Evolutionary conservation across 2,888 invertebrate genomes (phyloP), one percentile per base, ranked within the genome.

Genomic region (Drosophila helvetica): DNA sequence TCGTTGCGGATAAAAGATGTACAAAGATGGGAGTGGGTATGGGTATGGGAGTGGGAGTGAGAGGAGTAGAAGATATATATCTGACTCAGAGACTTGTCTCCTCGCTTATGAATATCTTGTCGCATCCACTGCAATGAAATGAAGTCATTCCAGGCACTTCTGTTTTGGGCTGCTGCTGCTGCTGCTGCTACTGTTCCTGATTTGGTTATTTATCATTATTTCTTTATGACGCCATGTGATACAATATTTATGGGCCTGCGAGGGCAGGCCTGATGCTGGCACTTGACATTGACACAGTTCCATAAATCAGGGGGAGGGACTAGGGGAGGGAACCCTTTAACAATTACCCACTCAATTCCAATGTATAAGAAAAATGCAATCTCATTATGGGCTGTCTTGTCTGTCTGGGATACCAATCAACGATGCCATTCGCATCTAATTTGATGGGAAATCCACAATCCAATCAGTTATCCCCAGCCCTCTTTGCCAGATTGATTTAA

Each of bases 151-250:
- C 59, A 53, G 73, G 76, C 66, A 66, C 66, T 66, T 67, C 56
- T 66, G 66, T 77, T 77, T 74, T 76, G 74, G 76, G 74, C n/a
- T 80, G 68, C 60, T 68, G 73, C 80, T 80, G 63, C 62, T 68
- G 47, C n/a, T 80, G 68, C 60, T 68, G 73, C 80, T 80, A 65
- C 62, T 68, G 47, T 67, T 75, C 84, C 84, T 88, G 85, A 86
- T 88, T 86, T 86, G 86, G 85, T 88, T 86, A 86, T 86, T 86
- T 86, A 86, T 86, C 88, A 88, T 86, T 86, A 84, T 86, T 86
- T 79, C 68, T 65, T 86, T 88, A 83, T 85, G 83, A 87, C 64
- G 79, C 66, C 81, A 87, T 87, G 76, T 87, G 83, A 87, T 84
- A 84, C 86, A 84, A 82, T 86, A 84, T 84, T 87, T 87, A 84